Evolutionary conservation across 2,888 invertebrate genomes (phyloP).

Genomic region (Metopia argyrocephala): DNA sequence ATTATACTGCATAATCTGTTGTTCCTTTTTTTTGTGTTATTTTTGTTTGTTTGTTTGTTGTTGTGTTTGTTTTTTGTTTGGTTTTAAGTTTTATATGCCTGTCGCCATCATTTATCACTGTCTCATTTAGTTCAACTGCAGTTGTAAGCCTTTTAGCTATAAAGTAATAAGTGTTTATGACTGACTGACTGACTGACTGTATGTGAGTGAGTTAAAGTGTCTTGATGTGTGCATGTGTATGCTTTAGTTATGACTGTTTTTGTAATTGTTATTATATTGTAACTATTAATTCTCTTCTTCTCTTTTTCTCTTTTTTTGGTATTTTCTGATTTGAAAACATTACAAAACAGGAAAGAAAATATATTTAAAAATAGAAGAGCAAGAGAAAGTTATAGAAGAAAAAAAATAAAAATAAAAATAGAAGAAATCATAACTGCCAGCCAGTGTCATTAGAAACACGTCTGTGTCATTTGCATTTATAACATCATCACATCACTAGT

Average conservation of each 20-base stretch:
- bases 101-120: constrained; percentile 66
- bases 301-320: neutral
- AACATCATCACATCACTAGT: constrained; percentile 57
- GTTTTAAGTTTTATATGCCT: constrained; percentile 16
- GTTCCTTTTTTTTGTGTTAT: neutral
- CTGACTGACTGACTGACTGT: constrained; percentile 12
- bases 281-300: constrained; percentile 1
- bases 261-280: constrained; percentile 33
- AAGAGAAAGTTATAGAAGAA: constrained; percentile 10
- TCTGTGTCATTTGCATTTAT: constrained; percentile 56
- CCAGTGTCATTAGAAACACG: constrained; percentile 62
- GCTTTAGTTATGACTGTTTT: constrained; percentile 1
- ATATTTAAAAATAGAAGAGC: neutral
- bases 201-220: constrained; percentile 35
- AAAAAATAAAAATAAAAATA: neutral
- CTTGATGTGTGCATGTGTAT: constrained; percentile 24
- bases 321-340: constrained; percentile 2
- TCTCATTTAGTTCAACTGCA: constrained; percentile 67
- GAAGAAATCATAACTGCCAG: constrained; percentile 38
- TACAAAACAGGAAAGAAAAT: constrained; percentile 12
- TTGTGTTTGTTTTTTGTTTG: neutral
- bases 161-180: constrained; percentile 60
- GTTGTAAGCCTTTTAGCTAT: constrained; percentile 59
- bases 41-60: neutral
- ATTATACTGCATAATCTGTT: neutral